Evolutionary conservation across 2,113 vertebrate genomes (phyloP).

Genomic region (Myotis yumanensis): DNA sequence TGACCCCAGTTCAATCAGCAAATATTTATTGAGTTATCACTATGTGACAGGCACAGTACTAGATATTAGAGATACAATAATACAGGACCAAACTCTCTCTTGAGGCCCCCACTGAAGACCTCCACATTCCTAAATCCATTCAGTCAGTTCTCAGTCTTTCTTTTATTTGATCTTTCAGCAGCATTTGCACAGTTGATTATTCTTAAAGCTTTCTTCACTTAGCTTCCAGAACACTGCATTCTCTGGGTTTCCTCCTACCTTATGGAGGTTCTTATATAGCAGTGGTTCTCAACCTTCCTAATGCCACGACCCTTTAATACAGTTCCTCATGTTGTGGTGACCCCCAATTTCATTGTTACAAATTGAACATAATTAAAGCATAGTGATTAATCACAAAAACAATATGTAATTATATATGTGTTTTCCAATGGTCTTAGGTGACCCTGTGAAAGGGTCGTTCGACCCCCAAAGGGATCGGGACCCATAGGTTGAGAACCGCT

Average conservation of each 20-base stretch:
- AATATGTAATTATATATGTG: too few species aligned
- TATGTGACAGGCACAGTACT: neutral
- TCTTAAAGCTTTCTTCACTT: neutral
- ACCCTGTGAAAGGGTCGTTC: too few species aligned
- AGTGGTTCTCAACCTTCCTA: too few species aligned
- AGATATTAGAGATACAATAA: neutral
- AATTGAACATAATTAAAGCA: too few species aligned
- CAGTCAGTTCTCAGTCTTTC: slow-evolving; percentile 24
- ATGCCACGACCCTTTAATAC: too few species aligned
- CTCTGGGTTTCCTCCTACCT: slow-evolving; percentile 38
- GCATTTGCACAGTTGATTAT: slow-evolving; percentile 14
- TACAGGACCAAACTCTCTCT: neutral
- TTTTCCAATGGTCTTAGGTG: too few species aligned
- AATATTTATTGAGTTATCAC: slow-evolving; percentile 15
- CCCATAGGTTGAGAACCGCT: too few species aligned
- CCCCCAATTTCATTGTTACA: too few species aligned
- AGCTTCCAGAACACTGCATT: neutral
- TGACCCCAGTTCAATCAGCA: slow-evolving; percentile 18
- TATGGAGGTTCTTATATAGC: neutral
- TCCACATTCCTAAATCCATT: slow-evolving; percentile 12
- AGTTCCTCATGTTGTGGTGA: too few species aligned
- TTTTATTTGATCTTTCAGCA: slow-evolving; percentile 17
- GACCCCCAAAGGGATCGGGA: too few species aligned
- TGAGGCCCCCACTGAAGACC: neutral
- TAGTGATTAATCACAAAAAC: too few species aligned